Evolutionary conservation across 2,888 invertebrate genomes (phyloP), one percentile per base, ranked within the genome.

Genomic region (Drosophila nigricruria): DNA sequence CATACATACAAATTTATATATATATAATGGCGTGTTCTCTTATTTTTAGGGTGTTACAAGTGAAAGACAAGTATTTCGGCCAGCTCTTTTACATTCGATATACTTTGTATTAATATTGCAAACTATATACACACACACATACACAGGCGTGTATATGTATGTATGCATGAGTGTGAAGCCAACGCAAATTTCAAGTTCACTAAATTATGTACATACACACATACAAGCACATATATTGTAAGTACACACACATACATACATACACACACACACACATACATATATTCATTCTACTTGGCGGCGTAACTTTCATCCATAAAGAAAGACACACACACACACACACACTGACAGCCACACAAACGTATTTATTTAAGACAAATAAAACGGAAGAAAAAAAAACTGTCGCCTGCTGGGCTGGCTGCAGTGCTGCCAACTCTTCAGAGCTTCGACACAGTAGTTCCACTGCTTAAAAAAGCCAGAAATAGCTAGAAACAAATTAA

Each of bases 361-460:
- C 71, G 85, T 89, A 89, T 89, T 89, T 84, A 84, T 84, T 89
- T 79, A 89, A 84, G 83, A 64, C 79, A 82, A 88, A 84, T 89
- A 89, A 78, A 67, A 68, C 70, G 56, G 63, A 67, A 60, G 30
- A 30, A 30, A 70, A 54, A 50, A 71, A 82, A 88, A 83, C 89
- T 82, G 89, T 82, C 71, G 62, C 58, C 57, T 43, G 63, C 70
- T 42, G 16, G n/a, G n/a, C n/a, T n/a, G n/a, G n/a, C n/a, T n/a
- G n/a, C n/a, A n/a, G n/a, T n/a, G n/a, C n/a, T n/a, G n/a, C n/a
- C n/a, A n/a, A n/a, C n/a, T n/a, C n/a, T n/a, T n/a, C n/a, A n/a
- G n/a, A n/a, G n/a, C n/a, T n/a, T n/a, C n/a, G n/a, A n/a, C n/a
- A n/a, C n/a, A n/a, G n/a, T n/a, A n/a, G n/a, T n/a, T n/a, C n/a